A percentile compares a stretch with the other conserved stretches of the same genome.
Conservation (phyloP, 2,888 invertebrate genomes). For the Ophion costatus region DNA sequence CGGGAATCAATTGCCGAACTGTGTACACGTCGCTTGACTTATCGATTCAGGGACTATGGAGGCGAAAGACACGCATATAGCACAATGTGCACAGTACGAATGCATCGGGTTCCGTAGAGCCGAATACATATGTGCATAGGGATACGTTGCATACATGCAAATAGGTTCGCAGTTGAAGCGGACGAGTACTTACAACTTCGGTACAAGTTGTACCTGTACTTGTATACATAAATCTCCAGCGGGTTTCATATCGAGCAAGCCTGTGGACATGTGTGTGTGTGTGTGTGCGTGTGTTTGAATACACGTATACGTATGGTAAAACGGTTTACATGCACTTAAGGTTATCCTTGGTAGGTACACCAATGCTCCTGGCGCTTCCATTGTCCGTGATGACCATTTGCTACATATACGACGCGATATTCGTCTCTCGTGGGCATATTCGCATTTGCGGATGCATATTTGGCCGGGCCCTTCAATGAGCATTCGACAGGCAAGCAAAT, state of each 20-base stretch:
- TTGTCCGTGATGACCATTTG: slow-evolving; percentile 54
- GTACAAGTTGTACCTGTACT: slow-evolving; percentile 51
- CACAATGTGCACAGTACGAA: background rate
- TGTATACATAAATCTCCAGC: slow-evolving; percentile 25
- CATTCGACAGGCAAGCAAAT: background rate
- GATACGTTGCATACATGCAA: slow-evolving; percentile 48
- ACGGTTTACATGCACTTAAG: slow-evolving; percentile 56
- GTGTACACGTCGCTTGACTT: slow-evolving; percentile 9
- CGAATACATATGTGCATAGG: slow-evolving; percentile 15
- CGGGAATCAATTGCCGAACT: slow-evolving; percentile 17
- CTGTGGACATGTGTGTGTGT: slow-evolving; percentile 22
- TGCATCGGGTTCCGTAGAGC: background rate
- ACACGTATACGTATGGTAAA: slow-evolving; percentile 24
- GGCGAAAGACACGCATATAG: slow-evolving; percentile 22
- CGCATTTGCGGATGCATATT: slow-evolving; percentile 25
- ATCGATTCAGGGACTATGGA: background rate
- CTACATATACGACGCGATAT: slow-evolving; percentile 43
- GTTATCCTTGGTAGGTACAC: slow-evolving; percentile 49
- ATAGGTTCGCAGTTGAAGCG: slow-evolving; percentile 39
- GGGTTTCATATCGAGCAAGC: slow-evolving; percentile 40
- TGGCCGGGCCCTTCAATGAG: background rate
- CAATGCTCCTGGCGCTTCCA: slow-evolving; percentile 31
- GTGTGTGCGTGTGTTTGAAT: background rate
- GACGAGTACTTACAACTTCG: slow-evolving; percentile 57
- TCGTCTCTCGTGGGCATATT: slow-evolving; percentile 55